These are phyloP conservation scores for Triplophysa bombifrons DNA, from an alignment of 2,797 vertebrate genomes.

Conservation along the genomic window DNA sequence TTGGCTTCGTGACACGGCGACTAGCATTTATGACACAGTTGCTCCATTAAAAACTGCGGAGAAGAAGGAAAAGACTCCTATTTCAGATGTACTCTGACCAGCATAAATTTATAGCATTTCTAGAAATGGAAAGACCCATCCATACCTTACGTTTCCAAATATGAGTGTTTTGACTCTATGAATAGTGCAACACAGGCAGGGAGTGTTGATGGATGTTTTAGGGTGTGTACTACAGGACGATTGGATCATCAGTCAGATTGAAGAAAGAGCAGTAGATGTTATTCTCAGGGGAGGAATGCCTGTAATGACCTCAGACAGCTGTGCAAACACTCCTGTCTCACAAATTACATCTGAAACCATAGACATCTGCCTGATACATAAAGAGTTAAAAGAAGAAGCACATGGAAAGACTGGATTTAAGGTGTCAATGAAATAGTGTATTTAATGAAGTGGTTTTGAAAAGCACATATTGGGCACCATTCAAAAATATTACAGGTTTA, in stretches of 20 bases:
- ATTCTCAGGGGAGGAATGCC: conserved; percentile 19
- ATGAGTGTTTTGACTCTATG: not conserved
- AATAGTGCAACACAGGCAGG: not conserved
- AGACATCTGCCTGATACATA: not conserved
- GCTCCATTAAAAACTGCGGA: conserved; percentile 30
- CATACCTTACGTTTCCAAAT: conserved; percentile 36
- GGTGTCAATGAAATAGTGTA: not conserved
- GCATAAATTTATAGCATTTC: conserved; percentile 23
- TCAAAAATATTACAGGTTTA: too few relatives aligned
- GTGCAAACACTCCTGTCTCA: conserved; percentile 14
- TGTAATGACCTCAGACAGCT: conserved; percentile 41
- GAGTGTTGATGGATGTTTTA: conserved; percentile 17
- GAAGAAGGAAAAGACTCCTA: conserved; percentile 49
- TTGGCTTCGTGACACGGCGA: conserved; percentile 6
- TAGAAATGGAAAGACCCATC: conserved; percentile 30
- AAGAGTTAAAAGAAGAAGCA: not conserved
- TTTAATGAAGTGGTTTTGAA: not conserved
- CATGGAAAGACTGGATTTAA: not conserved
- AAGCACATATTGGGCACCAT: too few relatives aligned
- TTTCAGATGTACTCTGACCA: conserved; percentile 31
- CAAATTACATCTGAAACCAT: conserved; percentile 21
- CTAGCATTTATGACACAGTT: conserved; percentile 24
- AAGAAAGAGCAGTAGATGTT: conserved; percentile 17
- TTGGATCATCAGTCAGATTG: conserved; percentile 34
- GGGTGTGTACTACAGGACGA: conserved; percentile 8